These are phyloP conservation scores for Nemapogon koenigi DNA, from an alignment of 2,888 invertebrate species.

Conservation along the genomic window DNA sequence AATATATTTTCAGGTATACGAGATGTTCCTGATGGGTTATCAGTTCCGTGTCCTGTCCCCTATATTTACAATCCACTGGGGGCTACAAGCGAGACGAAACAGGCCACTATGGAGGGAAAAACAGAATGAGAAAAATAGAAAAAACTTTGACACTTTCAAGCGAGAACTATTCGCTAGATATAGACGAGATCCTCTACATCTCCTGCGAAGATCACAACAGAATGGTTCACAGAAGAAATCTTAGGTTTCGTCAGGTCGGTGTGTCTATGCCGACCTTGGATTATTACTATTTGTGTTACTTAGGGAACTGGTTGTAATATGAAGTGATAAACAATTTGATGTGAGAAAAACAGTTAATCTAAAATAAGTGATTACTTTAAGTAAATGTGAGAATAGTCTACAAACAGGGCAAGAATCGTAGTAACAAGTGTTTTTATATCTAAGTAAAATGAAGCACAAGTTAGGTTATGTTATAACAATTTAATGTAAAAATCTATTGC, in stretches of 20 bases:
- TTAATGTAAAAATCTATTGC: too few relatives aligned
- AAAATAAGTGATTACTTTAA: too few relatives aligned
- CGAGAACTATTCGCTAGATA: constrained; percentile 75
- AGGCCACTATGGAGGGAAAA: constrained; percentile 87
- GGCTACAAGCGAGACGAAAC: constrained; percentile 78
- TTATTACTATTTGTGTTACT: too few relatives aligned
- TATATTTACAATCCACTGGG: constrained; percentile 90
- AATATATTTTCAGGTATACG: constrained; percentile 77
- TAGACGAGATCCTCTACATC: constrained; percentile 68
- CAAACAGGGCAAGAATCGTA: too few relatives aligned
- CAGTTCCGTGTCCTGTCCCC: constrained; percentile 88
- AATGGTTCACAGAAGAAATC: constrained; percentile 30
- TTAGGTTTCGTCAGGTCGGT: constrained; percentile 57
- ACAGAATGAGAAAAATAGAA: constrained; percentile 83
- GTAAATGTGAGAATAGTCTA: too few relatives aligned
- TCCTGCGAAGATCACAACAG: constrained; percentile 36
- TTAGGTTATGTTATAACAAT: too few relatives aligned
- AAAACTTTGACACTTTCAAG: constrained; percentile 84
- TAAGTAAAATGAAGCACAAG: too few relatives aligned
- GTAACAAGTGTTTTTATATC: too few relatives aligned
- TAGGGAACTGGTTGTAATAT: too few relatives aligned
- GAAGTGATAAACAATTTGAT: too few relatives aligned
- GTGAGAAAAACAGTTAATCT: too few relatives aligned
- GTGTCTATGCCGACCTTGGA: too few relatives aligned
- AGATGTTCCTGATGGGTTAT: constrained; percentile 90